Evolutionary conservation across 2,888 invertebrate genomes (phyloP).

Genomic region (Drosophila yooni): DNA sequence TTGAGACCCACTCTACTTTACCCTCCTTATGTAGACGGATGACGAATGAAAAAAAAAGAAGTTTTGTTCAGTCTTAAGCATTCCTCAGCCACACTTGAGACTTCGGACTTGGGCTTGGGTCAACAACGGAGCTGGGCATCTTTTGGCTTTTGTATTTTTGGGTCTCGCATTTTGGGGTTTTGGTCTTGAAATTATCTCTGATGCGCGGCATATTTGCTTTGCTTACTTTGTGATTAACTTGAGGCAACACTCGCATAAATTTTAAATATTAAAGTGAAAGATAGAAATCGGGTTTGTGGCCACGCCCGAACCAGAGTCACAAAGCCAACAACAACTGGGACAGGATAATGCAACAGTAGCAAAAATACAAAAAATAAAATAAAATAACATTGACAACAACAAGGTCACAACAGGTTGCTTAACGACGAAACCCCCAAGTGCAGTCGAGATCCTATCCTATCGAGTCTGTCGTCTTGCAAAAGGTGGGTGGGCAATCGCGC

Average conservation of each 20-base stretch:
- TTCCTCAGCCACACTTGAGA: slow-evolving; percentile 53
- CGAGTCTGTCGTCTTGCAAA: neutral
- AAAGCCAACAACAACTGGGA: slow-evolving; percentile 4
- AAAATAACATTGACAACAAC: neutral
- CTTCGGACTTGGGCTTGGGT: slow-evolving; percentile 26
- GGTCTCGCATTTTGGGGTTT: slow-evolving; percentile 19
- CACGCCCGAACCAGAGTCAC: slow-evolving; percentile 33
- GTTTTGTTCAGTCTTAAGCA: slow-evolving; percentile 17
- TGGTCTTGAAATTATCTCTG: slow-evolving; percentile 59
- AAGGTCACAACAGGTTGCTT: slow-evolving; percentile 44
- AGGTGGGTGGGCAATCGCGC: slow-evolving; percentile 67
- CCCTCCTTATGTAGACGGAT: slow-evolving; percentile 1
- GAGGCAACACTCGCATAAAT: slow-evolving; percentile 51
- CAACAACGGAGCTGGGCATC: slow-evolving; percentile 14
- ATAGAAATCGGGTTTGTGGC: slow-evolving; percentile 43
- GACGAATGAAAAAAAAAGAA: slow-evolving; percentile 40
- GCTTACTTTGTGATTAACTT: slow-evolving; percentile 66
- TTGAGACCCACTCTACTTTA: neutral
- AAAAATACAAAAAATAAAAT: neutral
- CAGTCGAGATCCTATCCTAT: neutral
- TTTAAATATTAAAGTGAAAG: slow-evolving; percentile 60
- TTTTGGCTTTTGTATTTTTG: slow-evolving; percentile 2
- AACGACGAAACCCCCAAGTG: slow-evolving; percentile 16
- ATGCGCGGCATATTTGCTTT: slow-evolving; percentile 64
- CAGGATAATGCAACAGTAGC: slow-evolving; percentile 42